Evolutionary conservation across 2,113 vertebrate species (phyloP).

Genomic region (Hucho hucho): DNA sequence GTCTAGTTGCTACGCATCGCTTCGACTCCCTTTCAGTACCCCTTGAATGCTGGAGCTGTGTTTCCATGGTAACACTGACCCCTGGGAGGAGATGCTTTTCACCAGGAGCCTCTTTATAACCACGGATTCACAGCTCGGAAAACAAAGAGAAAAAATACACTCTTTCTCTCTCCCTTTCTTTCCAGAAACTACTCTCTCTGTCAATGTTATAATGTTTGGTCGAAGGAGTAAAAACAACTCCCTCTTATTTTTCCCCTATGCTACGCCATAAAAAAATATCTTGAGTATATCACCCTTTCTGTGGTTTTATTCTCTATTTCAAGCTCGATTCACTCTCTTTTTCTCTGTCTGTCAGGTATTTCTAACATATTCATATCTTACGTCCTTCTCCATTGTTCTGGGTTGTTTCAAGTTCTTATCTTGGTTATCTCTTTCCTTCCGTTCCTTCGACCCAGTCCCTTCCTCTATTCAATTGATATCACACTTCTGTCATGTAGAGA

Average conservation of each 20-base stretch:
- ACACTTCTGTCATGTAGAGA: not conserved
- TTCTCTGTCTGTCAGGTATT: not conserved
- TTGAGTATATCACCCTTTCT: not conserved
- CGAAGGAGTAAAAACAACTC: not conserved
- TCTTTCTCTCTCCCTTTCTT: constrained; percentile 12
- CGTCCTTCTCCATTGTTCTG: not conserved
- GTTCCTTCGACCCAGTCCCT: not conserved
- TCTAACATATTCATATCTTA: not conserved
- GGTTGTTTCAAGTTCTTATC: not conserved
- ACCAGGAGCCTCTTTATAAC: constrained; percentile 69
- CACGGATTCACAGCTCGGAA: constrained; percentile 55
- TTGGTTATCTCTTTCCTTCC: not conserved
- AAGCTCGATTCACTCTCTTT: not conserved
- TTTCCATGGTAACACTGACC: constrained; percentile 80
- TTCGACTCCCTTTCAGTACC: constrained; percentile 68
- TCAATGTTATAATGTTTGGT: not conserved
- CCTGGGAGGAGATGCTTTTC: constrained; percentile 71
- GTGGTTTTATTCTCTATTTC: not conserved
- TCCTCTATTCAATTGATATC: not conserved
- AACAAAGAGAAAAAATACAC: constrained; percentile 41
- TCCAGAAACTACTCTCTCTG: not conserved
- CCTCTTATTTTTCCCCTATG: not conserved
- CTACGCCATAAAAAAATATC: not conserved
- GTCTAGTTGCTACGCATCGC: constrained; percentile 53
- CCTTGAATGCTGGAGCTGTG: constrained; percentile 72